These are phyloP conservation scores for Hemichromis elongatus DNA, from an alignment of 2,113 vertebrate species.

Conservation along the genomic window DNA sequence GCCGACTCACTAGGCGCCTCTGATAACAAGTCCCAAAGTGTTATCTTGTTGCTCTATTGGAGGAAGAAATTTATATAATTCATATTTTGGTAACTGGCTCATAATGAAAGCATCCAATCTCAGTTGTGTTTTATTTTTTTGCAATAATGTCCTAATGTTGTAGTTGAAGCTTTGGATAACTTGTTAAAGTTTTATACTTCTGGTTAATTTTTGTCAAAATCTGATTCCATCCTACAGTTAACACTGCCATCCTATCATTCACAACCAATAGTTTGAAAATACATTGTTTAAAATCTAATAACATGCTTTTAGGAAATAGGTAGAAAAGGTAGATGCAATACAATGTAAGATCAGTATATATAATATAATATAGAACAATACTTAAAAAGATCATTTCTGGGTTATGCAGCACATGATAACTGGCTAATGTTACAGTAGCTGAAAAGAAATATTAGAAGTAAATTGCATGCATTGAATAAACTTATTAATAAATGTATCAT, in stretches of 20 bases:
- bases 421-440: neutral
- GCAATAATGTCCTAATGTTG: neutral
- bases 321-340: neutral
- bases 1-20: neutral
- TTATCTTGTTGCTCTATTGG: neutral
- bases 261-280: neutral
- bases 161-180: neutral
- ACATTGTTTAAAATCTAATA: neutral
- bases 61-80: neutral
- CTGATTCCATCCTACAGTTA: neutral
- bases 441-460: neutral
- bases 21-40: neutral
- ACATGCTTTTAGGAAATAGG: neutral
- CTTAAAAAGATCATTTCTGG: neutral
- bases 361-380: neutral
- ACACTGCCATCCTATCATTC: neutral
- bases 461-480: neutral
- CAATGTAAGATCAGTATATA: neutral
- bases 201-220: neutral
- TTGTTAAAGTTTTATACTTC: neutral
- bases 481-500: neutral
- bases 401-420: neutral
- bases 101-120: neutral
- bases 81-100: neutral
- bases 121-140: neutral